phyloP scores from a whole-genome alignment of 2,888 invertebrate genomes.

The Druceiella hillmani region DNA sequence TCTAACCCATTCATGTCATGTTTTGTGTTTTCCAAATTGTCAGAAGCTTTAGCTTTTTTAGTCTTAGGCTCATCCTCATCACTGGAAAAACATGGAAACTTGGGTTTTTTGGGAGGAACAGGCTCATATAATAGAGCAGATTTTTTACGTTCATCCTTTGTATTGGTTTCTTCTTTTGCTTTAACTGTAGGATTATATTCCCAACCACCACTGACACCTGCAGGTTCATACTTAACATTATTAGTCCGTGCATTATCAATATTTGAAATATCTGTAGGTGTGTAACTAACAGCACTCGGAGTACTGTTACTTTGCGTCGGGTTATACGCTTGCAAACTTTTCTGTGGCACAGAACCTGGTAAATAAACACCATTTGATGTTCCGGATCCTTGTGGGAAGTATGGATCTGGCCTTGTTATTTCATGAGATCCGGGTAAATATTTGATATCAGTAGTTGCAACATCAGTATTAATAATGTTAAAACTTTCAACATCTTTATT shows the following conservation, averaged over 20 bases:
- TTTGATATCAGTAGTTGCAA: constrained; percentile 18
- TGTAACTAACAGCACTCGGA: too few relatives aligned
- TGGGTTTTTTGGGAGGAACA: constrained; percentile 34
- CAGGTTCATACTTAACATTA: constrained; percentile 4
- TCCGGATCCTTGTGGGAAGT: constrained; percentile 37
- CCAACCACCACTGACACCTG: constrained; percentile 1
- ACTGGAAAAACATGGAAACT: constrained; percentile 47
- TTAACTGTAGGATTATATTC: background rate
- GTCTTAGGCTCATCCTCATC: constrained; percentile 44
- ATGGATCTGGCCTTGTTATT: constrained; percentile 35
- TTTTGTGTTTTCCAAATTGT: constrained; percentile 24
- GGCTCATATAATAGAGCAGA: constrained; percentile 36
- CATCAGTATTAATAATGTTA: too few relatives aligned
- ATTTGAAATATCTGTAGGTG: too few relatives aligned
- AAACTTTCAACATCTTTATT: too few relatives aligned
- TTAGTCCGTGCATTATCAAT: background rate
- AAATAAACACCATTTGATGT: constrained; percentile 38
- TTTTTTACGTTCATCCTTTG: background rate
- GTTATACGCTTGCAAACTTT: too few relatives aligned
- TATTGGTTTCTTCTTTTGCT: background rate
- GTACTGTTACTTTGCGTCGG: too few relatives aligned
- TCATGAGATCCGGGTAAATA: constrained; percentile 42
- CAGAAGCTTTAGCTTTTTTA: constrained; percentile 38
- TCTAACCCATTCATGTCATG: constrained; percentile 39
- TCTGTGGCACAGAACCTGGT: too few relatives aligned